Evolutionary conservation across 2,888 invertebrate species (phyloP).

Genomic region (Pollenia amentaria): DNA sequence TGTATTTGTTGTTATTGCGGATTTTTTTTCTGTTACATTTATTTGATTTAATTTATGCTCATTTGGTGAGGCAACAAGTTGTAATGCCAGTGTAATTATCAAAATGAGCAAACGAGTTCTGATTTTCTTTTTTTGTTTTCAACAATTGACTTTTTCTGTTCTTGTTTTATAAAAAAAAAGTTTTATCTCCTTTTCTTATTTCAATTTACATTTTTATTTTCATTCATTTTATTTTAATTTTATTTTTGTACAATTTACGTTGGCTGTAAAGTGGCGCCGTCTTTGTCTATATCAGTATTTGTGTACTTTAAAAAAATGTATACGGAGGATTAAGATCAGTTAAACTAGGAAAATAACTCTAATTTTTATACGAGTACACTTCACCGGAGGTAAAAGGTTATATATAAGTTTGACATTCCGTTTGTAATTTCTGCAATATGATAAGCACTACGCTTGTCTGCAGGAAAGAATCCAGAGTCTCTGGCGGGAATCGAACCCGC

Average conservation of each 20-base stretch:
- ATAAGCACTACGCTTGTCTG: no score
- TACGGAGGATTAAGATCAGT: background rate
- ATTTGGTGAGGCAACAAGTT: slow-evolving; percentile 74
- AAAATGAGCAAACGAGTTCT: slow-evolving; percentile 55
- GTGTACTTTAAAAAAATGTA: background rate
- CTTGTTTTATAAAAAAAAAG: no score
- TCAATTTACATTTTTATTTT: slow-evolving; percentile 16
- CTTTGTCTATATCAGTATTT: slow-evolving; percentile 23
- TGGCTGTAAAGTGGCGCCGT: slow-evolving; percentile 70
- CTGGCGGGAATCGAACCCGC: no score
- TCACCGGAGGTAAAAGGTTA: no score
- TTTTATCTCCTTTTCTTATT: slow-evolving; percentile 41
- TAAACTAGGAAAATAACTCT: background rate
- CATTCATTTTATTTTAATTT: slow-evolving; percentile 42
- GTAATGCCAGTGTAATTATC: slow-evolving; percentile 70
- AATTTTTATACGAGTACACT: no score
- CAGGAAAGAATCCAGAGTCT: no score
- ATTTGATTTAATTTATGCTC: slow-evolving; percentile 73
- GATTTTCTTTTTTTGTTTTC: slow-evolving; percentile 36
- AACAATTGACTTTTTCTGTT: slow-evolving; percentile 25
- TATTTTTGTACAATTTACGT: slow-evolving; percentile 61
- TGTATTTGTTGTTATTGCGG: slow-evolving; percentile 3
- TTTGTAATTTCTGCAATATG: no score
- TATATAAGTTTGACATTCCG: no score
- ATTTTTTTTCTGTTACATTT: slow-evolving; percentile 15